A percentile compares a stretch with the other conserved stretches of the same genome.
Conservation (phyloP, 2,888 invertebrate genomes). For the Chrysina gloriosa region DNA sequence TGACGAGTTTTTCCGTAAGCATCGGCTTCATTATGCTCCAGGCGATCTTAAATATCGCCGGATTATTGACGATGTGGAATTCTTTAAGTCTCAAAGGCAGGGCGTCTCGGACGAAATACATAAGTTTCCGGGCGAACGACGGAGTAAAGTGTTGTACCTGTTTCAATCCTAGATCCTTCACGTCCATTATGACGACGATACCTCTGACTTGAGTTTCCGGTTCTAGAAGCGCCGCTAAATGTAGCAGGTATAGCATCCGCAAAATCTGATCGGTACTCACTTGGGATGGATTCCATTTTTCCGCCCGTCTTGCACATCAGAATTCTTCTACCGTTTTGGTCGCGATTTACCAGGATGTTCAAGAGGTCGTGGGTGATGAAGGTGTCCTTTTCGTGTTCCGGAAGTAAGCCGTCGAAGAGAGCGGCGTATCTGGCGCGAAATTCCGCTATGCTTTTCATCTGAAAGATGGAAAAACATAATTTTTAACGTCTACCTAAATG, state of each 20-base stretch:
- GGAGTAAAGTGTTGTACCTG: conserved; percentile 78
- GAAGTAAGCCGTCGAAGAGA: conserved; percentile 74
- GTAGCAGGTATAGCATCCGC: conserved; percentile 82
- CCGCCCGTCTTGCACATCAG: conserved; percentile 80
- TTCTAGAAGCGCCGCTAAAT: conserved; percentile 80
- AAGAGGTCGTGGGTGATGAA: conserved; percentile 80
- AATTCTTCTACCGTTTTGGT: conserved; percentile 81
- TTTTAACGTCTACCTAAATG: too few relatives aligned
- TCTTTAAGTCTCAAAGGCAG: conserved; percentile 87
- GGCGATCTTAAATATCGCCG: conserved; percentile 85
- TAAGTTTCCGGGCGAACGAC: conserved; percentile 79
- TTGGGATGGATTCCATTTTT: conserved; percentile 80
- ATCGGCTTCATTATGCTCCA: conserved; percentile 89
- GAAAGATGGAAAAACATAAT: conserved; percentile 47
- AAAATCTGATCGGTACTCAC: conserved; percentile 82
- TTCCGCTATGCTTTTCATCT: conserved; percentile 82
- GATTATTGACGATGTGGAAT: conserved; percentile 87
- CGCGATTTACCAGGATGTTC: conserved; percentile 80
- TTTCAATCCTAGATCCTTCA: conserved; percentile 79
- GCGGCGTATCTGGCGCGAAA: conserved; percentile 79
- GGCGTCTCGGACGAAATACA: conserved; percentile 87
- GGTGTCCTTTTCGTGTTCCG: conserved; percentile 74
- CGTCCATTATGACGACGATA: conserved; percentile 86
- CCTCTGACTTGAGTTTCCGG: conserved; percentile 85
- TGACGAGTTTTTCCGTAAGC: conserved; percentile 81